Base-by-base conservation (phyloP, 2,888 invertebrate genomes). In the Gnatocerus cornutus region DNA sequence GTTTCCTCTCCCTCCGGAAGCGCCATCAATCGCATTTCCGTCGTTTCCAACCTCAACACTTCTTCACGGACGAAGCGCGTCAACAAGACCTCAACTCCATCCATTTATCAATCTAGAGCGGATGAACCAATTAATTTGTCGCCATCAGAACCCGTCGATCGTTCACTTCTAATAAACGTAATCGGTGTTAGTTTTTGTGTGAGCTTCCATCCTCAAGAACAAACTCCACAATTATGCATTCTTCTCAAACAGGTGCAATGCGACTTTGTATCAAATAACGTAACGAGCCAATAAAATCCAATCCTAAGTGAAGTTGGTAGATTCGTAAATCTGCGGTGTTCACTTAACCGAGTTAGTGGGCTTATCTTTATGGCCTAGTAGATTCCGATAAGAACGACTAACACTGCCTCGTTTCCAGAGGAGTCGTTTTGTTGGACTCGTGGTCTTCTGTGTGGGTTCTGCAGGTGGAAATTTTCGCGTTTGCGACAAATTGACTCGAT, bases 361-460 rank as follows among this genome's bases (percentile, higher is more conserved):
- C 68, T 75, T 75, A 75, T 75, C 75, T 75, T 75, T 74, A 75
- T 74, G 74, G 71, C 73, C 68, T 73, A 69, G 64, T 74, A 73
- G 75, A 74, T 75, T 65, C 65, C 69, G 73, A 75, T 75, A 75
- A 75, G 67, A 68, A 64, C 56, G 43, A 53, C 69, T 72, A 65
- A 71, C 73, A 69, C 71, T 75, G 56, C 61, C 73, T 72, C 61
- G 73, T 74, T 75, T 62, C 41, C 21, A 46, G 21, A 27, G 41
- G 62, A 62, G 33, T 48, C 48, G 62, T 62, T 62, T 62, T 62
- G 62, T 56, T 41, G n/a, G 41, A 5, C 21, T 8, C n/a, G 56
- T 46, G 27, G 33, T 27, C 62, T 62, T 16, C 62, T 21, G 50
- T 62, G 50, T 50, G 50, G 62, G 58, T 45, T 53, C 37, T 33